Base-by-base conservation (phyloP, 2,888 invertebrate species). In the Ophioninae sp. region DNA sequence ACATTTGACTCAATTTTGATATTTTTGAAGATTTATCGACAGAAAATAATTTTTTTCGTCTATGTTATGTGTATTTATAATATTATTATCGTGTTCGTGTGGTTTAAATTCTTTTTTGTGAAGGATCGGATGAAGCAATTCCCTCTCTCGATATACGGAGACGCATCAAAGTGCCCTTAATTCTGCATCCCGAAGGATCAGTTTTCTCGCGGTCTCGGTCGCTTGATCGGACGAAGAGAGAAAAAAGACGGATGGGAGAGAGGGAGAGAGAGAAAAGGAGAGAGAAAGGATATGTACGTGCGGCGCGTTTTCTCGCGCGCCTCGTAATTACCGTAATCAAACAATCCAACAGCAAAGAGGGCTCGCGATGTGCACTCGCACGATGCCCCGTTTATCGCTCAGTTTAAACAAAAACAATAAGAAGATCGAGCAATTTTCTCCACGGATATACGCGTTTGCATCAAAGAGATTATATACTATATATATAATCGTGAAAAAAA, bases 271-370 rank as follows among this genome's bases (percentile, higher is more conserved):
- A 23, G 3, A 58, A 13, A 17, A n/a, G 0, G 51, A 51, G 44
- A n/a, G 37, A 8, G 51, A 63, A 67, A 65, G 59, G 10, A 22
- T 68, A 20, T 69, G 63, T 69, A 75, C 63, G 78, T 68, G 79
- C 76, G 59, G 74, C 56, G 81, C 71, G 79, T 84, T 84, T 81
- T 75, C 82, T 86, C 84, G 85, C 82, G 78, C 85, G 86, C 84
- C 82, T 87, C 87, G 89, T 89, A 91, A 91, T 91, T 91, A 90
- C 89, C 89, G 86, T 89, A 89, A 89, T 90, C 90, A 89, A 91
- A 91, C 90, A 91, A 91, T 90, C 88, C 88, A 86, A 85, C 82
- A 79, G 84, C 72, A 88, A 88, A 81, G 85, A 77, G 85, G 82
- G 83, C 80, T 83, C 72, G 73, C 22, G 79, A 83, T 75, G 68